These are phyloP conservation scores for Lasaia peninsularis DNA, from an alignment of 1,140 invertebrate genomes.

Conservation along the genomic window DNA sequence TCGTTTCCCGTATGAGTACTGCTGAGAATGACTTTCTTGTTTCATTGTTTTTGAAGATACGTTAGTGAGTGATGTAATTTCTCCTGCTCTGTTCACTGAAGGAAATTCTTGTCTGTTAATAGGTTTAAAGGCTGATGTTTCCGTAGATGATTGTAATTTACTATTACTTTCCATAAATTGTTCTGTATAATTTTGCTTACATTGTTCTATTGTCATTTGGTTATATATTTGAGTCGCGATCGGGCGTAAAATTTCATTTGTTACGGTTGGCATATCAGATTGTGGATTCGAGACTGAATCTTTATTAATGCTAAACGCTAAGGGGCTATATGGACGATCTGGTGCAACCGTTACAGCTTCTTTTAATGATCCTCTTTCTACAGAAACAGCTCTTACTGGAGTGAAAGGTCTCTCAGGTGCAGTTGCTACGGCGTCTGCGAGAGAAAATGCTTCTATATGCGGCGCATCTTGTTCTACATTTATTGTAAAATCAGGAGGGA, in stretches of 20 bases:
- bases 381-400: slow-evolving; percentile 46
- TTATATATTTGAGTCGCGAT: slow-evolving; percentile 43
- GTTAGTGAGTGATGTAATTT: slow-evolving; percentile 46
- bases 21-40: slow-evolving; percentile 45
- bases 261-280: slow-evolving; percentile 34
- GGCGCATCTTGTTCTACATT: slow-evolving; percentile 54
- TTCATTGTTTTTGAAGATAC: slow-evolving; percentile 65
- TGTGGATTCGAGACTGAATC: slow-evolving; percentile 25
- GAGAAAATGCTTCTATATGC: slow-evolving; percentile 68
- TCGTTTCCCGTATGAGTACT: slow-evolving; percentile 35
- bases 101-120: slow-evolving; percentile 63
- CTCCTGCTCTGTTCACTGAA: slow-evolving; percentile 46
- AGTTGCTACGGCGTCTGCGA: slow-evolving; percentile 82
- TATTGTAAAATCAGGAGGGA: slow-evolving; percentile 79
- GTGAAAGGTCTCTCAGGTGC: slow-evolving; percentile 82
- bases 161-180: slow-evolving; percentile 56
- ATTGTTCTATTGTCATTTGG: slow-evolving; percentile 30
- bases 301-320: slow-evolving; percentile 35
- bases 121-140: slow-evolving; percentile 68
- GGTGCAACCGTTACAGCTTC: slow-evolving; percentile 85
- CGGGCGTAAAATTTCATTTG: slow-evolving; percentile 40
- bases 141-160: slow-evolving; percentile 55
- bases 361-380: slow-evolving; percentile 77
- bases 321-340: slow-evolving; percentile 78
- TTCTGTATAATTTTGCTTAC: slow-evolving; percentile 41